Evolutionary conservation across 2,888 invertebrate species (phyloP).

Genomic region (Sipha maydis): DNA sequence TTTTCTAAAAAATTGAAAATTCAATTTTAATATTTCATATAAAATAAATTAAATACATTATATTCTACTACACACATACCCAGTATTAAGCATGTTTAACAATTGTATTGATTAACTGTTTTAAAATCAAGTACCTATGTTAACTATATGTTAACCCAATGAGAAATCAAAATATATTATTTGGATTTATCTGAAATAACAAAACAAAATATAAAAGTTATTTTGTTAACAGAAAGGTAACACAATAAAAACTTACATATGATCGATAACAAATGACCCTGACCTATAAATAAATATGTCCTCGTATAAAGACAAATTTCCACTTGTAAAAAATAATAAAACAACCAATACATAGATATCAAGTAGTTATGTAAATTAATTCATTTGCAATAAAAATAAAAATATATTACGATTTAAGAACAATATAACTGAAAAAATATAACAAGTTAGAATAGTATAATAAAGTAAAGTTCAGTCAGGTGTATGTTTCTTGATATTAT

Average conservation of each 20-base stretch:
- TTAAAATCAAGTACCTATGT: neutral
- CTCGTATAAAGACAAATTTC: neutral
- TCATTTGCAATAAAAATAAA: neutral
- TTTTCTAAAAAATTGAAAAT: constrained; percentile 69
- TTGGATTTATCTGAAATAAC: constrained; percentile 24
- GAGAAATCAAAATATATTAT: neutral
- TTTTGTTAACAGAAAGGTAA: neutral
- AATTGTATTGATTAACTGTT: neutral
- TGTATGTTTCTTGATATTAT: too few relatives aligned
- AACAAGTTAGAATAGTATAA: too few relatives aligned
- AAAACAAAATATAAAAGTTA: constrained; percentile 3
- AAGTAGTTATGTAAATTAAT: neutral
- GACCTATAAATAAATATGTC: constrained; percentile 25
- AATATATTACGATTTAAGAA: neutral
- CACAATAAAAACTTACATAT: constrained; percentile 15
- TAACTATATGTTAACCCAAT: neutral
- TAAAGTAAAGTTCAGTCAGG: too few relatives aligned
- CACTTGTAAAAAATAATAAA: neutral
- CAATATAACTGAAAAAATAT: neutral
- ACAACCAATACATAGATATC: neutral
- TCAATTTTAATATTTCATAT: neutral
- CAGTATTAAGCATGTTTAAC: constrained; percentile 55
- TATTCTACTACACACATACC: constrained; percentile 3
- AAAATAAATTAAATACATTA: constrained; percentile 9
- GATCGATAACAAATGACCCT: neutral